Evolutionary conservation across 2,888 invertebrate genomes (phyloP), one percentile per base, ranked within the genome.

Genomic region (Camponotus fellah): DNA sequence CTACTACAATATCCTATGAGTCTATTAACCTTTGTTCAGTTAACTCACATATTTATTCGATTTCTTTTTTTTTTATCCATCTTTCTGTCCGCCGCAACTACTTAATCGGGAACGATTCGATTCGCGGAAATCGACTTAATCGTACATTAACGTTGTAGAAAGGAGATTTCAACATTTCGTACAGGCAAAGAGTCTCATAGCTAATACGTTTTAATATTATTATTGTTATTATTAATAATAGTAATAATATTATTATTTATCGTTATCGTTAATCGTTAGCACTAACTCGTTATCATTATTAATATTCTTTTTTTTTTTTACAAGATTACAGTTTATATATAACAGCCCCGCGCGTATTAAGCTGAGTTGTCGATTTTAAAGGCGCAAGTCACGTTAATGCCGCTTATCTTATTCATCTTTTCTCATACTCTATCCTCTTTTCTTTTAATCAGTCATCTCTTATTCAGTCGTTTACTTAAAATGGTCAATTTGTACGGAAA

Each of bases 161-260:
- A 87, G 88, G 85, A 86, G 86, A 85, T 76, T 79, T 86, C 76
- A 89, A 91, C 86, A 84, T 87, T 90, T 85, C 86, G 84, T 85
- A 87, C 85, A 85, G 89, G 84, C 90, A 79, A 84, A 90, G 72
- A 89, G 85, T 85, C 62, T 84, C 82, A 74, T 88, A 82, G 81
- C 83, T 87, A 85, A 83, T 80, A 85, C 65, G 71, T 86, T 80
- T 80, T 80, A 80, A 72, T 80, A 80, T 80, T 72, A 80, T 80
- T 80, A 80, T 80, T 80, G 79, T 80, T 72, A 80, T 80, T 74
- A 62, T 71, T 72, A 80, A 26, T 60, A 80, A 60, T 79, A 60
- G n/a, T 77, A 68, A 46, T 90, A 87, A 83, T 89, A 85, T 89
- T 89, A 88, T 89, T 65, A 75, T 89, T 79, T 71, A 79, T 21